Evolutionary conservation across 2,113 vertebrate genomes (phyloP).

Genomic region (Ptilonorhynchus violaceus): DNA sequence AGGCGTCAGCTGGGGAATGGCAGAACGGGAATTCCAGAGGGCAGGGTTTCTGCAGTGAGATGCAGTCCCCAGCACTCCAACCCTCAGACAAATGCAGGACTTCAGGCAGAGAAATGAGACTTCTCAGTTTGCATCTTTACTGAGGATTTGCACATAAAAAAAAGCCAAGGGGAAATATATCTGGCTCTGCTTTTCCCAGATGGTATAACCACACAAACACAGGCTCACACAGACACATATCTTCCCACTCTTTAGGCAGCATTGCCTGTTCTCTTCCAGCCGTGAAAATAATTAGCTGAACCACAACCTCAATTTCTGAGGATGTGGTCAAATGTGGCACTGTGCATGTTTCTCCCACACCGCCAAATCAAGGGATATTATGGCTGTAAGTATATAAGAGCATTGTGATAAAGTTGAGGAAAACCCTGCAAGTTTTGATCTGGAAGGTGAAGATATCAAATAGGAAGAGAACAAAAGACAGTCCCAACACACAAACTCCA

Average conservation of each 20-base stretch:
- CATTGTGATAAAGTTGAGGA: background rate
- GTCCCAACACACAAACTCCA: background rate
- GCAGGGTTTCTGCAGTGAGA: background rate
- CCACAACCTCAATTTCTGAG: conserved; percentile 22
- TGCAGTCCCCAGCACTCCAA: background rate
- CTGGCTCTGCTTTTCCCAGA: conserved; percentile 36
- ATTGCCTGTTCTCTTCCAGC: conserved; percentile 44
- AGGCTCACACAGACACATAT: background rate
- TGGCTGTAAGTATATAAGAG: background rate
- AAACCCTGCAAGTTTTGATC: background rate
- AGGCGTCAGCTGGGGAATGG: background rate
- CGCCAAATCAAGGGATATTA: background rate
- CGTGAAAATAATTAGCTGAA: conserved; percentile 31
- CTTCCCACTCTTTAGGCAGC: conserved; percentile 26
- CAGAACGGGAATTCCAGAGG: conserved; percentile 24
- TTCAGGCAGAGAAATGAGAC: background rate
- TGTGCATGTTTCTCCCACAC: background rate
- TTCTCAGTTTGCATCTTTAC: background rate
- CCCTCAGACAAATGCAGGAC: background rate
- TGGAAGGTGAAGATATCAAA: background rate
- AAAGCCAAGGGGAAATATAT: background rate
- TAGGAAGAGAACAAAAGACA: background rate
- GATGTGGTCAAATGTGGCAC: conserved; percentile 28
- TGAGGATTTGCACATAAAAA: background rate
- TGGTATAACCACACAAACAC: conserved; percentile 40